phyloP scores from a whole-genome alignment of 2,888 invertebrate species.

The Ganaspis brasiliensis region DNA sequence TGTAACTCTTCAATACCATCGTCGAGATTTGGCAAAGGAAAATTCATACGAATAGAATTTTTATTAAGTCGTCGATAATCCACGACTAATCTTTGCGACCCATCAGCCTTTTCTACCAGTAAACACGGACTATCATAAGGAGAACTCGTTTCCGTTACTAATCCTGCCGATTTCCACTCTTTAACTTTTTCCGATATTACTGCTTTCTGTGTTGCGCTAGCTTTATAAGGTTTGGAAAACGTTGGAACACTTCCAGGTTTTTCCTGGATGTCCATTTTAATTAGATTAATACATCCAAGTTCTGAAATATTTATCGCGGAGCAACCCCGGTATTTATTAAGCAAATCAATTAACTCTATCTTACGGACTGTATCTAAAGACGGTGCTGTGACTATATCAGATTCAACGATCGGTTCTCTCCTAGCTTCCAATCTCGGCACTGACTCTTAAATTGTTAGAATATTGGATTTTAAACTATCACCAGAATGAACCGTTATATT shows the following conservation, averaged over 20 bases:
- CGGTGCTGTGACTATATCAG: background rate
- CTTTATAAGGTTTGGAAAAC: constrained; percentile 44
- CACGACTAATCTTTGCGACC: constrained; percentile 45
- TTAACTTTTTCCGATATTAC: constrained; percentile 44
- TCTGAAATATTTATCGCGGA: no score
- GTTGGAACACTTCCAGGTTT: constrained; percentile 7
- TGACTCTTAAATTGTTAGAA: no score
- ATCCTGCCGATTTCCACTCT: constrained; percentile 51
- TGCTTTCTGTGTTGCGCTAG: constrained; percentile 48
- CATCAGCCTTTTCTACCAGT: constrained; percentile 44
- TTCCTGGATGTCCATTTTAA: background rate
- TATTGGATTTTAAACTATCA: no score
- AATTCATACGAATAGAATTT: constrained; percentile 54
- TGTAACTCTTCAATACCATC: constrained; percentile 54
- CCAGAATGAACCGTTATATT: no score
- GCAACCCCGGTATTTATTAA: background rate
- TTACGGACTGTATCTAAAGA: background rate
- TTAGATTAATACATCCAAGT: background rate
- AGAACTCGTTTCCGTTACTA: constrained; percentile 49
- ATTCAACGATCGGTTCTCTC: no score
- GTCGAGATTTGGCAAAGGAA: constrained; percentile 48
- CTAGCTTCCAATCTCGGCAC: no score
- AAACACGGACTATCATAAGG: constrained; percentile 51
- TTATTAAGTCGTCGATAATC: constrained; percentile 52
- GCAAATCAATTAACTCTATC: background rate